Conservation (phyloP, 1,140 invertebrate genomes). For the Leptonema lineaticorne region DNA sequence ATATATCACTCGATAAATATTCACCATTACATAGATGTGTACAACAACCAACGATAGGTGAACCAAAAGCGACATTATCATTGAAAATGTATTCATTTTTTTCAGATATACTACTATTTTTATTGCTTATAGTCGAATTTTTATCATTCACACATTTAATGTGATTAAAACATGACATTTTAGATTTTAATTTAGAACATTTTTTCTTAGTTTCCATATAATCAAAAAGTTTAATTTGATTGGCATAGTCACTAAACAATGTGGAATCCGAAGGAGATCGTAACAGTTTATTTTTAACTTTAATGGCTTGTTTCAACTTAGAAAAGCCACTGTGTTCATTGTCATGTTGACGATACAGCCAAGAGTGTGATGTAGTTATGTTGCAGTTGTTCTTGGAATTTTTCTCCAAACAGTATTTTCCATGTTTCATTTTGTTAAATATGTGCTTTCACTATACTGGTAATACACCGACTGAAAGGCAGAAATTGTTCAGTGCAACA, state of each 20-base stretch:
- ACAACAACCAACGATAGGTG: constrained; percentile 22
- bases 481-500: constrained; percentile 44
- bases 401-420: constrained; percentile 60
- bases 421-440: constrained; percentile 55
- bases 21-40: neutral
- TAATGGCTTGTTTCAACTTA: neutral
- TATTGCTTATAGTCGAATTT: neutral
- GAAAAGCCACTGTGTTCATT: neutral
- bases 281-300: constrained; percentile 46
- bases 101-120: neutral
- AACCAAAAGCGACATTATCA: constrained; percentile 35
- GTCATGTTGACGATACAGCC: constrained; percentile 54
- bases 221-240: constrained; percentile 55
- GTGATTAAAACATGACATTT: constrained; percentile 19
- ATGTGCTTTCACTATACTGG: constrained; percentile 29
- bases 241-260: constrained; percentile 56
- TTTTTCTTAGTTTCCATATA: constrained; percentile 39
- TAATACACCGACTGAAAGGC: constrained; percentile 41
- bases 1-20: neutral
- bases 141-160: neutral
- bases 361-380: constrained; percentile 53
- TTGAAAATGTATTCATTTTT: constrained; percentile 25
- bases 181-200: constrained; percentile 24
- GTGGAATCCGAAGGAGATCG: constrained; percentile 53
- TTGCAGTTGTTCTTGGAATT: constrained; percentile 52